These are phyloP conservation scores for Pocillopora grandis DNA, from an alignment of 92 coral and sea anemone genomes.

Conservation along the genomic window DNA sequence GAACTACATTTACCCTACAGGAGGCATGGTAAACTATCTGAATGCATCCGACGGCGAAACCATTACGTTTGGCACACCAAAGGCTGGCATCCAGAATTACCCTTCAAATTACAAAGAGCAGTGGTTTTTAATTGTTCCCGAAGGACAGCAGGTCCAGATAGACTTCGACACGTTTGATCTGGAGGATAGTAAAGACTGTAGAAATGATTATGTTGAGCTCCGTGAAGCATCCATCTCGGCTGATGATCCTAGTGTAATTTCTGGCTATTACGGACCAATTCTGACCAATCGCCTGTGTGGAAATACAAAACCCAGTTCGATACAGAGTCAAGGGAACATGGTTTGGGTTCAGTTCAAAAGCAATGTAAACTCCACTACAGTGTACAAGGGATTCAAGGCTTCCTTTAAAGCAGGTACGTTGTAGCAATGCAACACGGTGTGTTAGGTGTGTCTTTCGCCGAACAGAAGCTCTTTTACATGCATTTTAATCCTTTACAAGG, in stretches of 20 bases:
- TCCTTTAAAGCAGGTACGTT: slow-evolving; percentile 25
- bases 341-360: no score
- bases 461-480: no score
- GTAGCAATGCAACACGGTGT: no score
- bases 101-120: not conserved
- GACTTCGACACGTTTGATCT: slow-evolving; percentile 20
- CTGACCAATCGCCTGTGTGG: not conserved
- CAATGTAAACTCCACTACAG: no score
- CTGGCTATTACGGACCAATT: not conserved
- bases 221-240: not conserved
- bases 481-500: no score
- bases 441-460: no score
- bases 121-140: slow-evolving; percentile 23
- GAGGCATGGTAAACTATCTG: not conserved
- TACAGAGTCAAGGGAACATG: no score
- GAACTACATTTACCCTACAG: no score
- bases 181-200: slow-evolving; percentile 17
- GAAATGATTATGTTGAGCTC: slow-evolving; percentile 30
- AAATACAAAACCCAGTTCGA: no score
- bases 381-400: slow-evolving; percentile 10
- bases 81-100: slow-evolving; percentile 9
- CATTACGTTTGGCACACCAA: slow-evolving; percentile 21
- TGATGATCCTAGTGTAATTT: not conserved
- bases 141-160: slow-evolving; percentile 15
- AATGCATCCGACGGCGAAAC: slow-evolving; percentile 21